These are phyloP conservation scores for Gallinago solitaria DNA, from an alignment of 2,797 vertebrate species.

Conservation along the genomic window DNA sequence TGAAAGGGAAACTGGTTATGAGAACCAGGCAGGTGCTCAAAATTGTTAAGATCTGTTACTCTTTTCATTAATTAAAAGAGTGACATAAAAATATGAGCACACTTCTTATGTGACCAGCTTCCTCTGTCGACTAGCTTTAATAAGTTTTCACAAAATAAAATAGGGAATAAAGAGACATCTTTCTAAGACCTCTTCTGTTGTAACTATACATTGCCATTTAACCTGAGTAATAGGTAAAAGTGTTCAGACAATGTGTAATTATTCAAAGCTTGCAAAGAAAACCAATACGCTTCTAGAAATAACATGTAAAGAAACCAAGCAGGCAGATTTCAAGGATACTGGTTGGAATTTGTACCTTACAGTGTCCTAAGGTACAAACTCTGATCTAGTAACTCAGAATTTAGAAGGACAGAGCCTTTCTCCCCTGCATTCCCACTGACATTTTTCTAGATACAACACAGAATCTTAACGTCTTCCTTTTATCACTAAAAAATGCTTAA, in stretches of 20 bases:
- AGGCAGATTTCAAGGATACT: neutral
- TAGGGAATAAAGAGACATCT: neutral
- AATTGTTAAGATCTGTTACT: neutral
- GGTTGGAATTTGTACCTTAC: neutral
- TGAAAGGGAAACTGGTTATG: neutral
- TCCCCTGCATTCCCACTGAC: neutral
- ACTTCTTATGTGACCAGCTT: neutral
- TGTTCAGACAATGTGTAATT: neutral
- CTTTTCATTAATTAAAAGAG: neutral
- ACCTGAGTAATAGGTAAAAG: neutral
- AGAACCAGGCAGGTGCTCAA: neutral
- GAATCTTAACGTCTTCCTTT: neutral
- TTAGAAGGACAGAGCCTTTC: neutral
- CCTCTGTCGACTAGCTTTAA: neutral
- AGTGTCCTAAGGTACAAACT: neutral
- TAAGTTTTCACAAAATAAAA: neutral
- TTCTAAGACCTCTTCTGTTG: neutral
- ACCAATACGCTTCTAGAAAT: neutral
- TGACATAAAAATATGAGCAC: neutral
- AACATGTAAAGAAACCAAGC: neutral
- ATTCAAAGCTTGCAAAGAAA: neutral
- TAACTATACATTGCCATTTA: neutral
- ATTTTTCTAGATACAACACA: neutral
- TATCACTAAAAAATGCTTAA: neutral
- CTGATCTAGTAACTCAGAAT: neutral